Percentiles rank a stretch among this genome's conserved stretches.
Conservation (phyloP, 2,888 invertebrate genomes). For the Nipponacmea schrenckii region DNA sequence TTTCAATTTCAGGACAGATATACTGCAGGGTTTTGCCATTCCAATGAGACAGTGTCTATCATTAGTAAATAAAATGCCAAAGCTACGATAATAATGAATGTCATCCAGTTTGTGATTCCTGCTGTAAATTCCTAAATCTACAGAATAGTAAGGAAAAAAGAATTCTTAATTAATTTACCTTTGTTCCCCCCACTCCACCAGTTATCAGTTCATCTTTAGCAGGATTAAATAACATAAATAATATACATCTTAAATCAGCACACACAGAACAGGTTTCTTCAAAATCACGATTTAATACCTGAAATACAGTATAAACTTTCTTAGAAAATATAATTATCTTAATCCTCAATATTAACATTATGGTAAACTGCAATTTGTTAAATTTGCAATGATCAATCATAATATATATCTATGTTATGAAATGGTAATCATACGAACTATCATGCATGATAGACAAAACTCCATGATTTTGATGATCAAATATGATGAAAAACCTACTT, state of each 20-base stretch:
- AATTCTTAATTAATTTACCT: conserved; percentile 40
- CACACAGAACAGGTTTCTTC: conserved; percentile 63
- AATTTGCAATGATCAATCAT: background rate
- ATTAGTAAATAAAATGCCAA: too few species aligned
- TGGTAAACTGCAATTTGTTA: background rate
- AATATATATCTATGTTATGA: background rate
- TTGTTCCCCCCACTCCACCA: conserved; percentile 65
- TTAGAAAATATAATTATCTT: too few species aligned
- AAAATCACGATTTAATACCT: conserved; percentile 66
- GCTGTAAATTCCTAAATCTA: too few species aligned
- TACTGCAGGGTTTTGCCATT: too few species aligned
- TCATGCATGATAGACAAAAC: too few species aligned
- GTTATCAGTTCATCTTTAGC: conserved; percentile 66
- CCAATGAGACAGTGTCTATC: too few species aligned
- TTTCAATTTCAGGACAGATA: too few species aligned
- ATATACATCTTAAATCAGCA: conserved; percentile 61
- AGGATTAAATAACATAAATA: conserved; percentile 66
- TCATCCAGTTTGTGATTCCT: too few species aligned
- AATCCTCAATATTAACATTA: background rate
- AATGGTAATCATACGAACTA: too few species aligned
- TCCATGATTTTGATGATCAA: background rate
- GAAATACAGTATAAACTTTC: conserved; percentile 24
- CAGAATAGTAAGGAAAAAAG: too few species aligned
- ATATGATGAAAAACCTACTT: conserved; percentile 46
- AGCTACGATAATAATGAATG: too few species aligned